Base-by-base conservation (phyloP, 2,113 vertebrate species). In the Amia ocellicauda region DNA sequence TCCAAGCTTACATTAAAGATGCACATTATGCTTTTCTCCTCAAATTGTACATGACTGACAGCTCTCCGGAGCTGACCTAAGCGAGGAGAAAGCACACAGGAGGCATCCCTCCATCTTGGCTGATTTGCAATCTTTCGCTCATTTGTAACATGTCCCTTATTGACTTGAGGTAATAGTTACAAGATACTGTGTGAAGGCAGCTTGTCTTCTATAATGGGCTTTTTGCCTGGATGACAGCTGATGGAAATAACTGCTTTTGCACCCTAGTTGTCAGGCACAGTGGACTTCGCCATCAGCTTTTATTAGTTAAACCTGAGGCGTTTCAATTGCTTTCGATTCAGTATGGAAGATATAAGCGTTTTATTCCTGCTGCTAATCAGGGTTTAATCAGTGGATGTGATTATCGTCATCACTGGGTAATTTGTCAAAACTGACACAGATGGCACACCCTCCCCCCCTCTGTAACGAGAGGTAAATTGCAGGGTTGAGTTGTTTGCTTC, bases 271-370 rank as follows among this genome's bases (percentile, higher is more conserved):
- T 7, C 3, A 28, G 22, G 28, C 14, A 28, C 14, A 4, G 42
- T 24, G 27, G 63, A 64, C n/a, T n/a, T n/a, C n/a, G 31, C 31
- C 63, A 31, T 66, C 55, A 49, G 55, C n/a, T 58, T 55, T 50
- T 55, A 24, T 58, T 41, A 51, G 47, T 45, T 8, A 13, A 24
- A 58, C 47, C 29, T 7, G 29, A 4, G 11, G 19, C 14, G 36
- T 51, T 58, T 66, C 54, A 50, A 26, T 58, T 45, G 19, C 55
- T 40, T 29, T 19, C 10, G 27, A 66, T 29, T 50, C 53, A 36
- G 23, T 36, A 26, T 49, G 17, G 41, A 4, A 41, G 28, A 41
- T 20, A 36, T 10, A 29, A 22, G 42, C 55, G 24, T 49, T 5
- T 51, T 40, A 36, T 57, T 42, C n/a, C n/a, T n/a, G n/a, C n/a